A percentile compares a stretch with the other conserved stretches of the same genome.
These are phyloP conservation scores for Apamea crenata DNA, from an alignment of 2,888 invertebrate genomes.

Conservation along the genomic window DNA sequence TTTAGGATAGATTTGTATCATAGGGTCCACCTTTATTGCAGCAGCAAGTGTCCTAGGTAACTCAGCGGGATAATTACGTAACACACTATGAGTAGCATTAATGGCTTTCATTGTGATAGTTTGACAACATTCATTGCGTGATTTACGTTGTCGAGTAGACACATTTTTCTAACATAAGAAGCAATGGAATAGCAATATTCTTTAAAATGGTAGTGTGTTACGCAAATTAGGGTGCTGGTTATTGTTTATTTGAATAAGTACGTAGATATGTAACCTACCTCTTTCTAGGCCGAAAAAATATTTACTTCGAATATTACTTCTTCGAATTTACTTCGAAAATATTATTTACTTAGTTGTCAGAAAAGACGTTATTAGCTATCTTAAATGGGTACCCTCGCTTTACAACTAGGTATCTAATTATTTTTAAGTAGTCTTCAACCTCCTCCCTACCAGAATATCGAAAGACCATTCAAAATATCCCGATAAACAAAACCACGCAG, in stretches of 20 bases:
- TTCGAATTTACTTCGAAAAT: no score
- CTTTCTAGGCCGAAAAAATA: neutral
- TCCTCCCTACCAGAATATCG: constrained; percentile 3
- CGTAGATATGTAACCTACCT: neutral
- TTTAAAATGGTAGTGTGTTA: no score
- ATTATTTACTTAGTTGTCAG: neutral
- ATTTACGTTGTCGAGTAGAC: no score
- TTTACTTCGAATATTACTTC: no score
- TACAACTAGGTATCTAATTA: neutral
- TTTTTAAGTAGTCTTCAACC: constrained; percentile 7
- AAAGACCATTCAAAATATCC: constrained; percentile 1
- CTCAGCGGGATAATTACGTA: neutral
- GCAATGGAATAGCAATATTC: no score
- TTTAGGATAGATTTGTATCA: neutral
- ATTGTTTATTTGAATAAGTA: neutral
- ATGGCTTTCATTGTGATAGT: no score
- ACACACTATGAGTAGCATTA: no score
- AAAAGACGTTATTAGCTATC: neutral
- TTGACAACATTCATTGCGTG: no score
- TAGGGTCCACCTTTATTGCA: neutral
- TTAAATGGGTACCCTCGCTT: neutral
- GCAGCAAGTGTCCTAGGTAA: neutral
- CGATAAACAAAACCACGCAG: constrained; percentile 50
- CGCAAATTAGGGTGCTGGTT: no score
- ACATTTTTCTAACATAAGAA: no score